A percentile compares a stretch with the other conserved stretches of the same genome.
These are phyloP conservation scores for Ferdinandea cuprea DNA, from an alignment of 2,888 invertebrate genomes.

Conservation along the genomic window DNA sequence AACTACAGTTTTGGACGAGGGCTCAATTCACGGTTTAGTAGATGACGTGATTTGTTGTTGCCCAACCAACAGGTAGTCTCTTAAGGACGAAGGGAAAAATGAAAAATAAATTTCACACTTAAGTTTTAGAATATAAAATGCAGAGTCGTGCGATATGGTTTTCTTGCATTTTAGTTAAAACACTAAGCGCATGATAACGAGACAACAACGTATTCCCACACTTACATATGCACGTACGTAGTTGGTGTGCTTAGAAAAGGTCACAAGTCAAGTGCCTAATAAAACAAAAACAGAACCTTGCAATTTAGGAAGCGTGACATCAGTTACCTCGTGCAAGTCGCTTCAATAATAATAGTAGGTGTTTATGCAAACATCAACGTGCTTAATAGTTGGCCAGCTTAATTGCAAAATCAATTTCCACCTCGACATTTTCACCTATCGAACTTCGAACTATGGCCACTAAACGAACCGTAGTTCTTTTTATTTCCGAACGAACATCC, in stretches of 20 bases:
- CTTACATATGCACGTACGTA: background rate
- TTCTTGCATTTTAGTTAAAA: background rate
- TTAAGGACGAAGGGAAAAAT: background rate
- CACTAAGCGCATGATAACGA: background rate
- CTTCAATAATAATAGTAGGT: background rate
- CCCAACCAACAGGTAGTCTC: conserved; percentile 22
- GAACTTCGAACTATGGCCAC: too few species aligned
- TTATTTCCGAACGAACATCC: conserved; percentile 33
- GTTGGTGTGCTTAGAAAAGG: conserved; percentile 2
- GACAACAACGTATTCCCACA: background rate
- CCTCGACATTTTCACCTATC: background rate
- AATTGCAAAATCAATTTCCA: too few species aligned
- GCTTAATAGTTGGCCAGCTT: too few species aligned
- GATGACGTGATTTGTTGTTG: too few species aligned
- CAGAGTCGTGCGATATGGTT: background rate
- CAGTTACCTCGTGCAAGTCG: background rate
- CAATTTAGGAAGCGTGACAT: too few species aligned
- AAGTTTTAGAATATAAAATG: too few species aligned
- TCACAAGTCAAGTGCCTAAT: background rate
- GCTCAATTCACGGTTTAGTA: too few species aligned
- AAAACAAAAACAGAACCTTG: background rate
- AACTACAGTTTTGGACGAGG: background rate
- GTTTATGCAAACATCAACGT: background rate
- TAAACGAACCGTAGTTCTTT: too few species aligned
- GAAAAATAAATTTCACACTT: too few species aligned